Evolutionary conservation across 2,113 vertebrate genomes (phyloP), one percentile per base, ranked within the genome.

Genomic region (Meles meles): DNA sequence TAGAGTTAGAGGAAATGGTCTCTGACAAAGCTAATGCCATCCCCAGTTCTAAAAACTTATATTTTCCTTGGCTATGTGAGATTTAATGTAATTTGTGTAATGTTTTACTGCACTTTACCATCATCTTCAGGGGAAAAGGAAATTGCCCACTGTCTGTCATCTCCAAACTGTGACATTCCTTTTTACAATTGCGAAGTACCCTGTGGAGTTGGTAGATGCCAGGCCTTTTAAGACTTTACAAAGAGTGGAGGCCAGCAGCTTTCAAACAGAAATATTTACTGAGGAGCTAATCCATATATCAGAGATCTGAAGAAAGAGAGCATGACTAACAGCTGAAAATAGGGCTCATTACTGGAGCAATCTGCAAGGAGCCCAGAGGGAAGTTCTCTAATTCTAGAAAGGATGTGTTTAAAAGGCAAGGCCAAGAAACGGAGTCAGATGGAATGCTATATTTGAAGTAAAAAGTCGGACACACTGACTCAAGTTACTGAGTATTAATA

Each of bases 251-350:
- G 79, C 97, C 96, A 97, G 98, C 90, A 59, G 85, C 59, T 98
- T 98, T 98, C 72, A 95, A 96, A 95, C 96, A 96, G 96, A 98
- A 98, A 95, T 97, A 89, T 96, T 94, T 31, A 21, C 91, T 57
- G 44, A 67, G 52, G 96, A 90, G 0, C 3, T 95, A 98, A 96
- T 96, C 59, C 59, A 5, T 88, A 39, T 97, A 57, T 93, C 14
- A 89, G 55, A 85, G 63, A 89, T 63, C 86, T 96, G 49, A 96
- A 96, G 95, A 94, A 80, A 81, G 52, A 79, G 21, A 90, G n/a
- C 71, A 21, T 93, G 72, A 89, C 92, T 92, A 97, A 71, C 20
- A 0, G 20, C 44, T 44, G 91, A 97, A 96, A 97, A 79, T 71
- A 87, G 82, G 85, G 97, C 97, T 97, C 71, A 92, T 98, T 97